Evolutionary conservation across 2,888 invertebrate species (phyloP).

Genomic region (Limenitis camilla): DNA sequence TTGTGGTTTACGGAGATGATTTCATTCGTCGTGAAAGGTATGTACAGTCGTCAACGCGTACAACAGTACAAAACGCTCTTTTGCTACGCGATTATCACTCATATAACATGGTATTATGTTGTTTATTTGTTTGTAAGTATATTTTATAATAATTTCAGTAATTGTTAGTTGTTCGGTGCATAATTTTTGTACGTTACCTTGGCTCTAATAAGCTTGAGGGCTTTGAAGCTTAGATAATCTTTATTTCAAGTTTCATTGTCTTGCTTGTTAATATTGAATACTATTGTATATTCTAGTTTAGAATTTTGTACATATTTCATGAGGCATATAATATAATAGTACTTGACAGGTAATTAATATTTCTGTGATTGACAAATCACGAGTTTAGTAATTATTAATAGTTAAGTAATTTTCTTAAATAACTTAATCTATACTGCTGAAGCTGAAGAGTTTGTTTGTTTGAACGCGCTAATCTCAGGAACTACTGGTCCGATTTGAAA

Average conservation of each 20-base stretch:
- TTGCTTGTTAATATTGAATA: constrained; percentile 2
- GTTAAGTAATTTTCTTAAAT: no score
- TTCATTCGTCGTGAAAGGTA: constrained; percentile 25
- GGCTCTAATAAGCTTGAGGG: constrained; percentile 21
- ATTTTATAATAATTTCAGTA: neutral
- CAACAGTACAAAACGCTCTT: neutral
- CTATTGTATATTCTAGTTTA: no score
- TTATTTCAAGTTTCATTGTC: constrained; percentile 8
- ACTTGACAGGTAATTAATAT: no score
- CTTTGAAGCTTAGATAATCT: constrained; percentile 15
- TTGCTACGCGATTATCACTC: constrained; percentile 5
- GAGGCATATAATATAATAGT: no score
- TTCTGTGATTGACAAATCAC: neutral
- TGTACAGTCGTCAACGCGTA: neutral
- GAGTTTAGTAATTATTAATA: neutral
- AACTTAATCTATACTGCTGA: no score
- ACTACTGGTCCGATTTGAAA: no score
- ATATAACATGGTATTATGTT: constrained; percentile 4
- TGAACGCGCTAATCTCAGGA: no score
- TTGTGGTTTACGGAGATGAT: constrained; percentile 21
- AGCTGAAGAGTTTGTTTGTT: no score
- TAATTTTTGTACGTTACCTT: constrained; percentile 22
- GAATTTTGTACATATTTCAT: no score
- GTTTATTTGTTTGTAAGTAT: neutral
- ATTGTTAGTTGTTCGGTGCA: constrained; percentile 6